Conservation (phyloP, 2,888 invertebrate species). For the Pterobdella sp. region DNA sequence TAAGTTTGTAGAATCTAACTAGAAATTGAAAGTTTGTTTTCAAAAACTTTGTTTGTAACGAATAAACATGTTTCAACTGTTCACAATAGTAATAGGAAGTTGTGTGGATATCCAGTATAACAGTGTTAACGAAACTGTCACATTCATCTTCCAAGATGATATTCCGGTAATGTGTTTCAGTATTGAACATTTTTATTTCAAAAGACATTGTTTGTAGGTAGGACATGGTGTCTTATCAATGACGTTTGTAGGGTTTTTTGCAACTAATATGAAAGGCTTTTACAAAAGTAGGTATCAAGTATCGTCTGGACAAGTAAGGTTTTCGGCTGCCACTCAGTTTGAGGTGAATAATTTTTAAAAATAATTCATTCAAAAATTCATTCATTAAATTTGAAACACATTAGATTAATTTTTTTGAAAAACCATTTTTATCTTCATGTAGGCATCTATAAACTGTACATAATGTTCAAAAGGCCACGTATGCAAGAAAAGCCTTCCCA, state of each 20-base stretch:
- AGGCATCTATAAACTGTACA: background rate
- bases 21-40: too few relatives aligned
- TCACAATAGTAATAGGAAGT: constrained; percentile 29
- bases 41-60: too few relatives aligned
- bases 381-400: too few relatives aligned
- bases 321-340: constrained; percentile 71
- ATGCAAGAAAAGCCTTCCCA: constrained; percentile 75
- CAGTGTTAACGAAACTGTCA: constrained; percentile 43
- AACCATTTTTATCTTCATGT: background rate
- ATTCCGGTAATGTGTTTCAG: constrained; percentile 41
- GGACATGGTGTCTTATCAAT: constrained; percentile 56
- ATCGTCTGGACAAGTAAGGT: constrained; percentile 68
- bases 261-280: constrained; percentile 88
- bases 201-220: constrained; percentile 38
- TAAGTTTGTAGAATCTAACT: too few relatives aligned
- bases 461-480: constrained; percentile 48
- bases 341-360: constrained; percentile 38
- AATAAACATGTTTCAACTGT: too few relatives aligned
- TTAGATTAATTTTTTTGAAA: too few relatives aligned
- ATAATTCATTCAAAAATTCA: background rate
- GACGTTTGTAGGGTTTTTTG: constrained; percentile 74
- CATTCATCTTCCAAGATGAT: constrained; percentile 42
- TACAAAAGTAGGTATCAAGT: constrained; percentile 77
- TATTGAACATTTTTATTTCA: background rate
- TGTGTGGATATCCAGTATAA: constrained; percentile 37